Percentiles rank a stretch among this genome's conserved stretches.
Conservation (phyloP, 2,888 invertebrate species). For the Lordiphosa fenestrarum region DNA sequence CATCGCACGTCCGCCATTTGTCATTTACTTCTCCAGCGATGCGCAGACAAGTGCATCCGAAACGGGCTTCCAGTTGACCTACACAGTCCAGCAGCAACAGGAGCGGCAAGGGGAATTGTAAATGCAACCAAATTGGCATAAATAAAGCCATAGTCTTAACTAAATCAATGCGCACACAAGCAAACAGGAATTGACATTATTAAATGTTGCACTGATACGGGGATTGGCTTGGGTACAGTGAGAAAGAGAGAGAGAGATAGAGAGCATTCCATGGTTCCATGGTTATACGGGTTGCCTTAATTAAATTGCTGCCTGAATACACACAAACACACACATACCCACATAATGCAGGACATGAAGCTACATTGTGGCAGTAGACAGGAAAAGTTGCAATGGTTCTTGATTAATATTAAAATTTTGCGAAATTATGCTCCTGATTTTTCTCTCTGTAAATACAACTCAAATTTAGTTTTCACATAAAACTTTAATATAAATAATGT, state of each 20-base stretch:
- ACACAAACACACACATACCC: conserved; percentile 17
- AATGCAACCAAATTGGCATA: conserved; percentile 17
- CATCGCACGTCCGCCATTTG: conserved; percentile 83
- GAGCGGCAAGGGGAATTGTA: conserved; percentile 12
- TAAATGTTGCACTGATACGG: conserved; percentile 35
- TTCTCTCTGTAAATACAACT: too few relatives aligned
- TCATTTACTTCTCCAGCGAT: conserved; percentile 83
- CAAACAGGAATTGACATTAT: conserved; percentile 49
- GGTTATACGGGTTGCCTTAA: conserved; percentile 34
- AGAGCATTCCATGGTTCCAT: conserved; percentile 29
- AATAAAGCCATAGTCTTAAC: conserved; percentile 24
- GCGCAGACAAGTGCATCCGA: conserved; percentile 55
- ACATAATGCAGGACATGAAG: too few relatives aligned
- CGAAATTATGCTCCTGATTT: too few relatives aligned
- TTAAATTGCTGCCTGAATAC: conserved; percentile 34
- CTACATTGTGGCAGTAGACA: too few relatives aligned
- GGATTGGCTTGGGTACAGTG: conserved; percentile 7
- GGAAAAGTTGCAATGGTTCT: too few relatives aligned
- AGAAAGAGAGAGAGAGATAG: background rate
- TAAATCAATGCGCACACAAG: conserved; percentile 33
- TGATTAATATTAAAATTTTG: too few relatives aligned
- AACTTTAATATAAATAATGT: too few relatives aligned
- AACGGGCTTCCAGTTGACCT: conserved; percentile 61
- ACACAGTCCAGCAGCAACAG: conserved; percentile 25
- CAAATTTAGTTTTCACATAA: too few relatives aligned